These are phyloP conservation scores for Microtus oregoni DNA, from an alignment of 2,113 vertebrate species.

Conservation along the genomic window DNA sequence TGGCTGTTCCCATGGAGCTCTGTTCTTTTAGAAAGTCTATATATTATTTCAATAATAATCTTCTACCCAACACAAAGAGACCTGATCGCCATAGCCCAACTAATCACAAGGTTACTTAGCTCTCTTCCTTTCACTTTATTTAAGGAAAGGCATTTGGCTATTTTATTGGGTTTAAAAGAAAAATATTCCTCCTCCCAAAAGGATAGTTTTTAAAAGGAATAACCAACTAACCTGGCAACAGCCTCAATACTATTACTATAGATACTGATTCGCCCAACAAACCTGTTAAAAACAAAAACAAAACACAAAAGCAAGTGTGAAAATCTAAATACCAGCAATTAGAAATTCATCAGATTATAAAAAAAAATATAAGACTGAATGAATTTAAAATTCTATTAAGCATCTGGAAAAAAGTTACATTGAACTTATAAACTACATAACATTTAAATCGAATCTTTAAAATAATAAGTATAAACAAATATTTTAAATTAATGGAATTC, in stretches of 20 bases:
- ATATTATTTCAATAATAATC: constrained; percentile 12
- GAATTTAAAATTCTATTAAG: constrained; percentile 37
- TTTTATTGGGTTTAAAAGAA: constrained; percentile 40
- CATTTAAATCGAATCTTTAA: constrained; percentile 40
- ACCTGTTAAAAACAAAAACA: constrained; percentile 87
- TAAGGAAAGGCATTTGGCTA: constrained; percentile 49
- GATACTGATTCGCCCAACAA: constrained; percentile 95
- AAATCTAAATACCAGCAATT: constrained; percentile 14
- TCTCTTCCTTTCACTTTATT: constrained; percentile 5
- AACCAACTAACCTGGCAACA: constrained; percentile 88
- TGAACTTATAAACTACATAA: not conserved
- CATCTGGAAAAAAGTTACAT: not conserved
- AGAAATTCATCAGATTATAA: constrained; percentile 43
- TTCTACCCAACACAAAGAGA: not conserved
- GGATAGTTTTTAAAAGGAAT: not conserved
- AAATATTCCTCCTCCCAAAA: not conserved
- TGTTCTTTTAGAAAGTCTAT: not conserved
- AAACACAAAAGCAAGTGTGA: not conserved
- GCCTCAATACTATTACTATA: constrained; percentile 88
- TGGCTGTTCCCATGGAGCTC: not conserved
- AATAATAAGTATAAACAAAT: constrained; percentile 36
- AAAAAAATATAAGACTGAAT: constrained; percentile 33
- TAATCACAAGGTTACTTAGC: not conserved
- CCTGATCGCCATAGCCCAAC: not conserved
- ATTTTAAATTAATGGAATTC: constrained; percentile 33